Evolutionary conservation across 2,797 vertebrate species (phyloP).

Genomic region (Martes flavigula): DNA sequence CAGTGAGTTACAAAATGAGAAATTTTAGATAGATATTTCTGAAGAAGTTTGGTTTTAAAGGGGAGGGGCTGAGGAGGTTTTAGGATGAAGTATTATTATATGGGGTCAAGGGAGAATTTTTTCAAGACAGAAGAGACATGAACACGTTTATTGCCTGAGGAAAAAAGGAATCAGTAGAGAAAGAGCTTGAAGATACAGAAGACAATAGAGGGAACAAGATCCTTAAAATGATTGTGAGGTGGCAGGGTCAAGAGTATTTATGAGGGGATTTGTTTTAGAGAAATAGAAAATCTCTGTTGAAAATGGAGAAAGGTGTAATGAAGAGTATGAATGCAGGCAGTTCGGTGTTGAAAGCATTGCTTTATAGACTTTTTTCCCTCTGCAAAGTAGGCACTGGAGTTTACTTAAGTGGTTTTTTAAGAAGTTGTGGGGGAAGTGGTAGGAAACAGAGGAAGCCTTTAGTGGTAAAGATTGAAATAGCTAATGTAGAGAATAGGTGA

Average conservation of each 20-base stretch:
- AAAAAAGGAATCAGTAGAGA: neutral
- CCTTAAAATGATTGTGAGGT: neutral
- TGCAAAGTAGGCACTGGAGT: neutral
- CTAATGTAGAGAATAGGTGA: neutral
- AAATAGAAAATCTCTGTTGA: neutral
- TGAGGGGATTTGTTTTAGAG: neutral
- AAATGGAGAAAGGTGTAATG: neutral
- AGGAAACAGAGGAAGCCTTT: neutral
- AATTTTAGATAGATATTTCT: slow-evolving; percentile 14
- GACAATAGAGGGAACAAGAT: neutral
- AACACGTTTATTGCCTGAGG: neutral
- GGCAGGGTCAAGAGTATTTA: neutral
- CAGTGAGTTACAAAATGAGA: neutral
- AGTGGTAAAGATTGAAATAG: slow-evolving; percentile 11
- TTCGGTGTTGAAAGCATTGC: neutral
- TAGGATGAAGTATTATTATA: neutral
- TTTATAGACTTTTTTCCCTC: neutral
- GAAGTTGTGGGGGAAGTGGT: neutral
- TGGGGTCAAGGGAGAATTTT: neutral
- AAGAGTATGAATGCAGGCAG: neutral
- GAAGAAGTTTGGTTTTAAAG: neutral
- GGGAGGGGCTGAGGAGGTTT: neutral
- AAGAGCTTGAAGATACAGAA: neutral
- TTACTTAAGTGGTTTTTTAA: neutral
- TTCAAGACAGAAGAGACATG: neutral